Evolutionary conservation across 1,140 invertebrate species (phyloP), one percentile per base, ranked within the genome.

Genomic region (Lordiphosa stackelbergi): DNA sequence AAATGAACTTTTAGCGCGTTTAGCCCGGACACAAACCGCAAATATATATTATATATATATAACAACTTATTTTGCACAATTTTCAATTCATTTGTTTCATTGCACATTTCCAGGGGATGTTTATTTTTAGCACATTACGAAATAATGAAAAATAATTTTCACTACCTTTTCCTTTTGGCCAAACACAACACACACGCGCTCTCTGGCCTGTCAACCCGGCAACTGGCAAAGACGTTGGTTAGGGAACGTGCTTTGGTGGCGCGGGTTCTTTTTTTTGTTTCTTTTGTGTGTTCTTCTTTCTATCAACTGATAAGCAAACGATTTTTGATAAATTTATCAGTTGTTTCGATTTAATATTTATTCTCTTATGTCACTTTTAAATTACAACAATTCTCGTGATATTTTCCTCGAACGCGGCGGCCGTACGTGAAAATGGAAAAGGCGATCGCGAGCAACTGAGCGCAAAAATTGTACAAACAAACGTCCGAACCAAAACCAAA

Each of bases 391-490:
- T 8, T 31, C 7, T 3, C 0, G 7, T 31, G 28, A 31, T 31
- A 31, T 48, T 42, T 36, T 65, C 46, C 54, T 56, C 59, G 9
- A 34, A 40, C 58, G 54, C 51, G 36, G 51, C 45, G 37, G 55
- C 43, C 22, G 61, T 81, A 75, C 81, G 81, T 85, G 83, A 85
- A 85, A 85, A 85, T 85, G 71, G 72, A 81, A 85, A 85, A 77
- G 65, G 69, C 81, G 81, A 85, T 83, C 81, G 81, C 81, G 75
- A 85, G 72, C 81, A 64, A 85, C 81, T 85, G 81, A 85, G 77
- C 72, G 75, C 69, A 77, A 85, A 83, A 84, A 62, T 75, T 70
- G 56, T 84, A 78, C 57, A 83, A 84, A 73, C 75, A 74, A 73
- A 57, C 60, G 46, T 28, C 19, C 43, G 47, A 58, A 56, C 64